phyloP scores from a whole-genome alignment of 1,140 invertebrate species.

The Drosophila bifasciata region DNA sequence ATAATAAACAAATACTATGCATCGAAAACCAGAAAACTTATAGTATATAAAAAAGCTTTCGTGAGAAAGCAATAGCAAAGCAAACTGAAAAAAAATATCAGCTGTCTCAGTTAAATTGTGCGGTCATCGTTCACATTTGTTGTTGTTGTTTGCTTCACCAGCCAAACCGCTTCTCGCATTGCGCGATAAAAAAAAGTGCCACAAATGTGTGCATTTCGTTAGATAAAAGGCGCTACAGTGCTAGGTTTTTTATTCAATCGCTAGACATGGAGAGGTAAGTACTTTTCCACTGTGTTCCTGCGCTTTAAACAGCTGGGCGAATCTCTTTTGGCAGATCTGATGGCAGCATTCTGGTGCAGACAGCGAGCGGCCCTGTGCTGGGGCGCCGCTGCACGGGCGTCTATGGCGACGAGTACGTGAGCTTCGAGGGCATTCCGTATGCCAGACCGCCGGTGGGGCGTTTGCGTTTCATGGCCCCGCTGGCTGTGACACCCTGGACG shows the following conservation, averaged over 20 bases:
- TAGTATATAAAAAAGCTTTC: neutral
- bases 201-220: slow-evolving; percentile 44
- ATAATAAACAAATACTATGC: neutral
- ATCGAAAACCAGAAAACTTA: slow-evolving; percentile 1
- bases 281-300: neutral
- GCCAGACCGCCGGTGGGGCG: slow-evolving; percentile 87
- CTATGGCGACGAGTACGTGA: slow-evolving; percentile 71
- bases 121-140: neutral
- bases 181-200: slow-evolving; percentile 33
- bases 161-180: neutral
- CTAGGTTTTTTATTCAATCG: slow-evolving; percentile 15
- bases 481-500: slow-evolving; percentile 85
- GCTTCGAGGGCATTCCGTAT: slow-evolving; percentile 87
- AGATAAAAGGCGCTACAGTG: slow-evolving; percentile 36
- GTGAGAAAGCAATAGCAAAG: slow-evolving; percentile 18
- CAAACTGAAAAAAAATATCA: slow-evolving; percentile 38
- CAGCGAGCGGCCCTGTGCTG: slow-evolving; percentile 51
- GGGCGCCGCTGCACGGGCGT: slow-evolving; percentile 56
- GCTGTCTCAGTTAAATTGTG: slow-evolving; percentile 28
- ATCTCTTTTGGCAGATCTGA: slow-evolving; percentile 2
- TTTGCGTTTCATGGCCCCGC: slow-evolving; percentile 86
- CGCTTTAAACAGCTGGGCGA: neutral
- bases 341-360: slow-evolving; percentile 7
- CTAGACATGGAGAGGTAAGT: slow-evolving; percentile 46
- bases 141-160: slow-evolving; percentile 2